These are phyloP conservation scores for Ametastegia equiseti DNA, from an alignment of 2,888 invertebrate species.

Conservation along the genomic window DNA sequence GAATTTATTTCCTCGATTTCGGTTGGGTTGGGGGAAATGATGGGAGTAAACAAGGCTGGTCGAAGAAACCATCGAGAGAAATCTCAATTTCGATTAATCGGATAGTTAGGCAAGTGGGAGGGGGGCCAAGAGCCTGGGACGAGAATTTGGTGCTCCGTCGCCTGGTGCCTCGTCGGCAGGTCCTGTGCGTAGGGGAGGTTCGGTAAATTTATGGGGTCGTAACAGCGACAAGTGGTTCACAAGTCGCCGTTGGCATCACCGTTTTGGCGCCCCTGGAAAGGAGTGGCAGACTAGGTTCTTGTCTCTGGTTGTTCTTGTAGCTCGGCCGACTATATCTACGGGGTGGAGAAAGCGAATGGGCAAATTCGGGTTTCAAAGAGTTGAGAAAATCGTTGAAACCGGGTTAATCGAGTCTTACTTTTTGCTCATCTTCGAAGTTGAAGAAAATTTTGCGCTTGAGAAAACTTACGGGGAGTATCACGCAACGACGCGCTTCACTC, in stretches of 20 bases:
- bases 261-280: slow-evolving; percentile 78
- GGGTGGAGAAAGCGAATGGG: not conserved
- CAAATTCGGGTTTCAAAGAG: not conserved
- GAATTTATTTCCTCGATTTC: not conserved
- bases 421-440: not conserved
- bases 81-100: slow-evolving; percentile 60
- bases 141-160: slow-evolving; percentile 34
- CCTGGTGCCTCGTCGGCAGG: slow-evolving; percentile 58
- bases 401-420: not conserved
- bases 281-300: slow-evolving; percentile 57
- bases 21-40: not conserved
- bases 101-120: slow-evolving; percentile 51
- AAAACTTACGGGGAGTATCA: slow-evolving; percentile 28
- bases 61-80: slow-evolving; percentile 47
- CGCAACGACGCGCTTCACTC: slow-evolving; percentile 28
- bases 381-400: not conserved
- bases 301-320: slow-evolving; percentile 14
- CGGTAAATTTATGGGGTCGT: slow-evolving; percentile 80
- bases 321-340: not conserved
- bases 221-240: slow-evolving; percentile 82
- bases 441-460: slow-evolving; percentile 18
- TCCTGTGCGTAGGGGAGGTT: slow-evolving; percentile 57
- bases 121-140: slow-evolving; percentile 36
- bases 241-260: slow-evolving; percentile 80
- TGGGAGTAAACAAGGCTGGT: slow-evolving; percentile 17